Evolutionary conservation across 1,140 invertebrate genomes (phyloP), one percentile per base, ranked within the genome.

Genomic region (Sitophilus oryzae): DNA sequence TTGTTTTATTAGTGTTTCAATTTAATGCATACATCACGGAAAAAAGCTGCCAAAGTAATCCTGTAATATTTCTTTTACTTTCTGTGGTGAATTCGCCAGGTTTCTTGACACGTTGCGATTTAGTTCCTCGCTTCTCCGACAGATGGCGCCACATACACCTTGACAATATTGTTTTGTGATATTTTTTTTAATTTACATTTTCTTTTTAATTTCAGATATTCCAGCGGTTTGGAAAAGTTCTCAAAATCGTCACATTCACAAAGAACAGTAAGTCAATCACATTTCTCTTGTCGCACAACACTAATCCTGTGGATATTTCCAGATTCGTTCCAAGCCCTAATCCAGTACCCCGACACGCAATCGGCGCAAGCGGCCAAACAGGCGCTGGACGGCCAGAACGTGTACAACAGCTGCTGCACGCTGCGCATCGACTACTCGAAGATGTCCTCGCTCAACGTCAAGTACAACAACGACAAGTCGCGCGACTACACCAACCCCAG

Each of bases 391-490:
- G 94, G 95, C 0, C 96, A 98, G 76, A 98, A 98, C 71, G 96
- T 99, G 66, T 99, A 98, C 83, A 98, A 96, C 74, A 93, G 91
- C 38, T 98, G 96, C 78, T 98, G 96, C 79, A 98, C 93, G n/a
- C 78, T 99, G 64, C 89, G 94, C 70, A 98, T 99, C 66, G 96
- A 99, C 75, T 99, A 96, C 79, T 96, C 93, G 62, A 99, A 99
- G 76, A 84, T 99, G 81, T 87, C 89, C 55, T 93, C 89, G 55
- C 79, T 99, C 56, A 98, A 98, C 76, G 95, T 99, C 25, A 98
- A 97, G 73, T 99, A 96, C 79, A 99, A 99, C 79, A 99, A 99
- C 76, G 96, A 99, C 78, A 99, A 99, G 76, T 96, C 91, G 45
- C 80, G 96, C 41, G 96, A 99, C 75, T 99, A 96, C 77, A 99